Conservation (phyloP, 37 sponge, comb jelly and placozoan genomes). For the Halisarca cf. caerulea region DNA sequence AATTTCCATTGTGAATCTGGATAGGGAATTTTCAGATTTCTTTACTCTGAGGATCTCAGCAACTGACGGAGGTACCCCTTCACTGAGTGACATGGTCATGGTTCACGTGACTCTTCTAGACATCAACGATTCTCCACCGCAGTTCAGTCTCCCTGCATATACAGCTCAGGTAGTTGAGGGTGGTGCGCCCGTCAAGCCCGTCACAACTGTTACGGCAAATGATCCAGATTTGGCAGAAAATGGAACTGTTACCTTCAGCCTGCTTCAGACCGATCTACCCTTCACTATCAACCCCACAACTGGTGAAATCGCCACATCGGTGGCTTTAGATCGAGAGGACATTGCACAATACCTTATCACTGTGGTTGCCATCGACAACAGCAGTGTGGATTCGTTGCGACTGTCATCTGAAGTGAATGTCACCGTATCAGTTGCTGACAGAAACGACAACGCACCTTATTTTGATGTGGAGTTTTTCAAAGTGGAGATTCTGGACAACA, state of each 20-base stretch:
- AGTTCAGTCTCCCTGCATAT: constrained; percentile 43
- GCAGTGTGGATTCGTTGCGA: constrained; percentile 19
- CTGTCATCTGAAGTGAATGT: constrained; percentile 53
- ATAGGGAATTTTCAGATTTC: constrained; percentile 39
- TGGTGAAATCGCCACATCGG: constrained; percentile 46
- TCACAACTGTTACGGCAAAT: constrained; percentile 43
- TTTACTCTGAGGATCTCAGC: constrained; percentile 47
- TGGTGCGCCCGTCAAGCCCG: not conserved
- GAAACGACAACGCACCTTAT: constrained; percentile 62
- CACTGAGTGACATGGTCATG: constrained; percentile 43
- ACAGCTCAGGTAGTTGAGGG: constrained; percentile 35
- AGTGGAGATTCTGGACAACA: constrained; percentile 43
- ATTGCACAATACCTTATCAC: constrained; percentile 30
- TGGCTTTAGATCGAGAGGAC: constrained; percentile 49
- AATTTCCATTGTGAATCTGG: constrained; percentile 39
- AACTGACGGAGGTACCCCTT: constrained; percentile 60
- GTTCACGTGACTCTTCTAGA: constrained; percentile 46
- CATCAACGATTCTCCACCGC: constrained; percentile 67
- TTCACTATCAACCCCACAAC: constrained; percentile 52
- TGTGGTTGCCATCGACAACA: constrained; percentile 56
- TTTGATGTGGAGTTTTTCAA: constrained; percentile 22
- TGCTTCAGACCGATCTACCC: constrained; percentile 10
- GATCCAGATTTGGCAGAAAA: constrained; percentile 60
- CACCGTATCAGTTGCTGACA: constrained; percentile 38
- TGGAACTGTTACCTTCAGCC: constrained; percentile 11